phyloP scores from a whole-genome alignment of 1,140 invertebrate genomes.

The Diploscapter pachys region DNA sequence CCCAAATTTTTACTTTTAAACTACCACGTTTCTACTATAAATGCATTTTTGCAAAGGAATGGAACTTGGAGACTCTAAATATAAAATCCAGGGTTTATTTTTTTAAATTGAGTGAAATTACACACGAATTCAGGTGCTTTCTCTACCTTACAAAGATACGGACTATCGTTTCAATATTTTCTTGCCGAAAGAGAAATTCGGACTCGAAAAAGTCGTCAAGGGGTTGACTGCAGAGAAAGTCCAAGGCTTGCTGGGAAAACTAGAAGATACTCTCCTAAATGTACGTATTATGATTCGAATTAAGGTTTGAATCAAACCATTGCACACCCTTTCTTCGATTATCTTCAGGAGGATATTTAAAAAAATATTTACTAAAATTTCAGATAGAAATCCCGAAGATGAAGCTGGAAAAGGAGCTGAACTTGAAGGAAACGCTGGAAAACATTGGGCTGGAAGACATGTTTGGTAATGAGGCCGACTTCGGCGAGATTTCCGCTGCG shows the following conservation, averaged over 20 bases:
- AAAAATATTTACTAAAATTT: not conserved
- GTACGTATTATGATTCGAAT: not conserved
- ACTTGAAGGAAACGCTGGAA: not conserved
- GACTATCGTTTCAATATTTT: slow-evolving; percentile 15
- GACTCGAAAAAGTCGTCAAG: slow-evolving; percentile 5
- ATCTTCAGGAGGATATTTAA: not conserved
- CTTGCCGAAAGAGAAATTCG: slow-evolving; percentile 24
- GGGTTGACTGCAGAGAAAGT: slow-evolving; percentile 10
- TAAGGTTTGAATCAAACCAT: no score
- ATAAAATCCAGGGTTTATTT: no score
- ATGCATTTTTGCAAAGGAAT: no score
- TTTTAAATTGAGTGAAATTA: no score
- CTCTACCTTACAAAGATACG: slow-evolving; percentile 24
- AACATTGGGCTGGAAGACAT: not conserved
- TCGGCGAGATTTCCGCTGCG: not conserved
- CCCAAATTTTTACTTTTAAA: no score
- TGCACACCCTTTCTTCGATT: no score
- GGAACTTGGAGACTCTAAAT: no score
- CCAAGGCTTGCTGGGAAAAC: slow-evolving; percentile 6
- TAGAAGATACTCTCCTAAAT: slow-evolving; percentile 6
- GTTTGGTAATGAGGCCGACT: not conserved
- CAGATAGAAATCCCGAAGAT: slow-evolving; percentile 17
- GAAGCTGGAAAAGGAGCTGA: slow-evolving; percentile 9
- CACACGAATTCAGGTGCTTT: slow-evolving; percentile 10
- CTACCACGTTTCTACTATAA: no score